phyloP scores from a whole-genome alignment of 2,113 vertebrate species.

The Paramisgurnus dabryanus region DNA sequence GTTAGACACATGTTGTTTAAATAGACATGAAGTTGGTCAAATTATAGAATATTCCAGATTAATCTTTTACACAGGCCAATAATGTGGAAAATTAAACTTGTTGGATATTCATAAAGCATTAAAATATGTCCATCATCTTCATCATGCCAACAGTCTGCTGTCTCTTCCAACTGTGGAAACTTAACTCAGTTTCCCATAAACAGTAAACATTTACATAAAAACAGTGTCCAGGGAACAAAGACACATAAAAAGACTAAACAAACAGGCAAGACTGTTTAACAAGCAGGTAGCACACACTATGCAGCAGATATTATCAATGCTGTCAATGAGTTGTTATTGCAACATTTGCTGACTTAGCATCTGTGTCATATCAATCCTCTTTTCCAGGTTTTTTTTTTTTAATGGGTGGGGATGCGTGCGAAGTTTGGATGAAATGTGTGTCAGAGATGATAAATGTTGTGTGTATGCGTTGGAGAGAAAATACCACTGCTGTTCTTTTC shows the following conservation, averaged over 20 bases:
- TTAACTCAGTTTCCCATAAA: neutral
- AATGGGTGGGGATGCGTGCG: neutral
- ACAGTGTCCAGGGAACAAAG: neutral
- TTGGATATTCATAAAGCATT: neutral
- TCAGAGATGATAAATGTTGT: neutral
- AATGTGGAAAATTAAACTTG: slow-evolving; percentile 12
- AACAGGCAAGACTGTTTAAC: too few species aligned
- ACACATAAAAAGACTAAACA: neutral
- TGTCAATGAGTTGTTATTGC: neutral
- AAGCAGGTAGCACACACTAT: too few species aligned
- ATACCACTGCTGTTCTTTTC: neutral
- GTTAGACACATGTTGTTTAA: slow-evolving; percentile 30
- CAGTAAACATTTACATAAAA: neutral
- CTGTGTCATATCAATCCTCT: neutral
- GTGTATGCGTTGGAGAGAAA: too few species aligned
- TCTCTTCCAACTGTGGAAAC: slow-evolving; percentile 5
- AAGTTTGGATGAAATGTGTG: neutral
- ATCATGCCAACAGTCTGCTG: slow-evolving; percentile 6
- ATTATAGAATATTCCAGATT: slow-evolving; percentile 35
- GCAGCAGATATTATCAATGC: neutral
- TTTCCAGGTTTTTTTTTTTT: neutral
- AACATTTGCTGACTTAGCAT: neutral
- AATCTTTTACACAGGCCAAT: slow-evolving; percentile 2
- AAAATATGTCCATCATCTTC: neutral
- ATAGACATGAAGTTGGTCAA: slow-evolving; percentile 11